A percentile compares a stretch with the other conserved stretches of the same genome.
Conservation (phyloP, 1,140 invertebrate species). For the Apis dorsata region DNA sequence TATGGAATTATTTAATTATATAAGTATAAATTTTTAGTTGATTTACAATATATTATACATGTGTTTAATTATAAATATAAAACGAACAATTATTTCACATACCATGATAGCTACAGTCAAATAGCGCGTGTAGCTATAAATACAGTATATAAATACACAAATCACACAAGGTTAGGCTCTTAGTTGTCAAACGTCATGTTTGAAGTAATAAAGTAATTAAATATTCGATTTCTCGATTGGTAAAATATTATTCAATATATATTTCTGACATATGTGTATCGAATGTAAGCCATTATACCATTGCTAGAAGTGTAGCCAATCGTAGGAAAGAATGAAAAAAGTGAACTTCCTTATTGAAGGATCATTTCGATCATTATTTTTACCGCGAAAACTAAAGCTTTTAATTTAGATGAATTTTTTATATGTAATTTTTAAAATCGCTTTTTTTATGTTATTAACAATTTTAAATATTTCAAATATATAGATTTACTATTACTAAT, state of each 20-base stretch:
- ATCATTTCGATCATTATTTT: background rate
- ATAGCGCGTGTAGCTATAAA: constrained; percentile 38
- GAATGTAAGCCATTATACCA: background rate
- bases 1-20: background rate
- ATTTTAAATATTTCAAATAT: too few species aligned
- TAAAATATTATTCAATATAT: background rate
- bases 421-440: background rate
- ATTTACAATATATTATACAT: background rate
- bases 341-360: background rate
- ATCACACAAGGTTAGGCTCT: constrained; percentile 47
- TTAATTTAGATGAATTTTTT: background rate
- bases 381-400: background rate
- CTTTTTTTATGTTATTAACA: too few species aligned
- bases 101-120: constrained; percentile 47
- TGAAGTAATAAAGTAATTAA: constrained; percentile 25
- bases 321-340: background rate
- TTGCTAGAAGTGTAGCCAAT: constrained; percentile 2
- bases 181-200: constrained; percentile 58
- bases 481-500: too few species aligned
- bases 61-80: background rate
- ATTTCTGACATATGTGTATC: background rate
- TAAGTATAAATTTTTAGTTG: background rate
- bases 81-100: constrained; percentile 5
- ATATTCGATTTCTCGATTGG: background rate
- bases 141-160: constrained; percentile 48